These are phyloP conservation scores for Drosophila dives DNA, from an alignment of 2,888 invertebrate species.

Conservation along the genomic window DNA sequence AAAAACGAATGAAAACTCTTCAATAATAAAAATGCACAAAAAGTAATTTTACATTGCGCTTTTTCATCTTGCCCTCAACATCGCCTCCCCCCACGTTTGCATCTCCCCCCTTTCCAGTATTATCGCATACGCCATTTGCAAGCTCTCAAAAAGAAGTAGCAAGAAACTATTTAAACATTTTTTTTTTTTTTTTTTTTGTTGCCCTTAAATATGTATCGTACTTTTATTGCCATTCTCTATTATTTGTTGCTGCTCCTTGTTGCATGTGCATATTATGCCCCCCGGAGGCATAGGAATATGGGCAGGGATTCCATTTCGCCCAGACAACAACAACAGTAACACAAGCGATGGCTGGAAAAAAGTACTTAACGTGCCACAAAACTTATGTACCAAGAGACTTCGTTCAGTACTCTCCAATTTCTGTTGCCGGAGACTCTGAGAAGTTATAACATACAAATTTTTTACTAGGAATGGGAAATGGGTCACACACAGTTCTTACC, in stretches of 20 bases:
- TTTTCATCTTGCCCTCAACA: conserved; percentile 16
- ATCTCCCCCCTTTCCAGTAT: conserved; percentile 2
- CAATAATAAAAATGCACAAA: conserved; percentile 36
- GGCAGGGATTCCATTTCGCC: conserved; percentile 25
- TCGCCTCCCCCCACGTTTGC: not conserved
- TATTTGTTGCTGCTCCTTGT: conserved; percentile 71
- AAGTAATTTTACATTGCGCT: conserved; percentile 73
- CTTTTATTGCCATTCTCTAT: conserved; percentile 75
- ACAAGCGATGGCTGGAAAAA: conserved; percentile 67
- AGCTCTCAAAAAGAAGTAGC: conserved; percentile 70
- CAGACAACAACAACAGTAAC: conserved; percentile 45
- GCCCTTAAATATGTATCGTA: conserved; percentile 68
- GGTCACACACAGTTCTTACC: not conserved
- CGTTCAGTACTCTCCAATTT: conserved; percentile 37
- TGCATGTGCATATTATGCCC: conserved; percentile 76
- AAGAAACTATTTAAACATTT: conserved; percentile 65
- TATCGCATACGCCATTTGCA: conserved; percentile 43
- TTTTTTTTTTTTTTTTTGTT: conserved; percentile 37
- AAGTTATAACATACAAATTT: conserved; percentile 69
- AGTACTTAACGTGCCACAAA: conserved; percentile 78
- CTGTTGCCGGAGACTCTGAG: conserved; percentile 22
- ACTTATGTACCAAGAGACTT: conserved; percentile 79
- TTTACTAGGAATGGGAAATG: conserved; percentile 26
- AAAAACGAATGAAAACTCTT: conserved; percentile 46
- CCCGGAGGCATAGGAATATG: conserved; percentile 69